Evolutionary conservation across 2,888 invertebrate species (phyloP), one percentile per base, ranked within the genome.

Genomic region (Nematopogon swammerdamellus): DNA sequence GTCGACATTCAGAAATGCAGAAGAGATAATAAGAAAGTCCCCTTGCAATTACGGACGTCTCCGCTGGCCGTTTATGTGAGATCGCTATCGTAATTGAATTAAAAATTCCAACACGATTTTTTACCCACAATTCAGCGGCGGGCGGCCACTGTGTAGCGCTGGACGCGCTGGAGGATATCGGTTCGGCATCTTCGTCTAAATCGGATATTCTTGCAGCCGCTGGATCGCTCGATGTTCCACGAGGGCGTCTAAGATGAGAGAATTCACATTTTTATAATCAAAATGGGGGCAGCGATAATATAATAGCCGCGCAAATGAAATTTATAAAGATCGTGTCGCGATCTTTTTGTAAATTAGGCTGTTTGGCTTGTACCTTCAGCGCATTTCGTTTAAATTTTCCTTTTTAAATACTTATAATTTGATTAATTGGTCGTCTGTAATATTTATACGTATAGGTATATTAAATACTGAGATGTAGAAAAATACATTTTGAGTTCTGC

Each of bases 41-140:
- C 36, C 36, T 36, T 36, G 36, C 36, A 36, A 36, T 36, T 36
- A 36, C 36, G 36, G 36, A 4, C 36, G 36, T 36, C 36, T 36
- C 8, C 36, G 36, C 36, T 8, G 36, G 11, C 36, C 36, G 36
- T 36, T 77, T 77, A 76, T 75, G 72, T 72, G 74, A 70, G 76
- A 77, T 77, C 69, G 72, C 72, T 75, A 76, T 77, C 76, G 75
- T 79, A 77, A 79, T 79, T 79, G 77, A 79, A 79, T 79, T 79
- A 77, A 77, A 77, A 76, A 77, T 79, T 79, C 77, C 77, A 60
- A 72, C 76, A 71, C 77, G 77, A 64, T 72, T 70, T 68, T 72
- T 72, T 75, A 74, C 73, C 73, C 70, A 75, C 74, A 70, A 73
- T 75, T 76, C 73, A 68, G 72, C 68, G 64, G 59, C 59, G 62